Conservation (phyloP, 2,113 vertebrate genomes). For the human region DNA sequence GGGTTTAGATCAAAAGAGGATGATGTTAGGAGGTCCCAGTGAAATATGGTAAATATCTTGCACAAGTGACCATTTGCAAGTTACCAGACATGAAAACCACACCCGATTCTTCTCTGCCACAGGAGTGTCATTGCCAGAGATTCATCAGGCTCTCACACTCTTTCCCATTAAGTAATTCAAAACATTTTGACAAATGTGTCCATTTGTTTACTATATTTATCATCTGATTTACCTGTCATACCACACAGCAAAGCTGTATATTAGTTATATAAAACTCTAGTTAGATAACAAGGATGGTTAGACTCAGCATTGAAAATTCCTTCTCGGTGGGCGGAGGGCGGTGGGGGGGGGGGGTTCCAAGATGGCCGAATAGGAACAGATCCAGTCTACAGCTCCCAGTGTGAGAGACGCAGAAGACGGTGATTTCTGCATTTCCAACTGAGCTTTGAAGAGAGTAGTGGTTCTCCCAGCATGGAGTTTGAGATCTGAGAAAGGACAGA, state of each 20-base stretch:
- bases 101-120: neutral
- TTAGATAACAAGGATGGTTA: neutral
- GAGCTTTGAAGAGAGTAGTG: too few relatives aligned
- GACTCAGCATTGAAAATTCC: neutral
- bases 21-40: neutral
- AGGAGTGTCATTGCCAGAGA: neutral
- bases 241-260: neutral
- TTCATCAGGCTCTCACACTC: neutral
- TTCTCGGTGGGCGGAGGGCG: neutral
- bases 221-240: neutral
- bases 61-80: neutral
- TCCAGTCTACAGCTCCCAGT: too few relatives aligned
- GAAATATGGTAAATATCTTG: neutral
- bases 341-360: too few relatives aligned
- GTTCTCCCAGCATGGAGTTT: too few relatives aligned
- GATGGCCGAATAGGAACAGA: too few relatives aligned
- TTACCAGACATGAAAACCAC: neutral
- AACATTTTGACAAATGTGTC: neutral
- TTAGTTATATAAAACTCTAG: neutral
- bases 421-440: too few relatives aligned
- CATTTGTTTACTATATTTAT: neutral
- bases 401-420: too few relatives aligned
- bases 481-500: too few relatives aligned
- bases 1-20: neutral
- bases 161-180: neutral